phyloP scores from a whole-genome alignment of 2,797 vertebrate genomes.

The Pangasius larnaudii region DNA sequence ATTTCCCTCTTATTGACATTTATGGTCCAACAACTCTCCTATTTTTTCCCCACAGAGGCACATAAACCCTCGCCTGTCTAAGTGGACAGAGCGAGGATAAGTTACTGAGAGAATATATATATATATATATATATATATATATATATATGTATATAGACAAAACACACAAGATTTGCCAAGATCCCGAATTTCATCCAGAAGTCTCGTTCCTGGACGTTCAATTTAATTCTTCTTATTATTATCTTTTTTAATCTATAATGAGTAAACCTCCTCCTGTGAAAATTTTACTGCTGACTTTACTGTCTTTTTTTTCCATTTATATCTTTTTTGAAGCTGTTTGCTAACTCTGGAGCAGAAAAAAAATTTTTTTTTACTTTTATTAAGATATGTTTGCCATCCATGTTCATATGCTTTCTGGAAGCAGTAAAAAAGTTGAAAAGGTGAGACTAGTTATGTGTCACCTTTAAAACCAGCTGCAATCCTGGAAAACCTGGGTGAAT shows the following conservation, averaged over 20 bases:
- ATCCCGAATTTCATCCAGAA: background rate
- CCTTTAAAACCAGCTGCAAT: conserved; percentile 6
- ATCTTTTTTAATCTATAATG: background rate
- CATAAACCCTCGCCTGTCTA: conserved; percentile 2
- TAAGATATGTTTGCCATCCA: background rate
- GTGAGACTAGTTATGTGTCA: background rate
- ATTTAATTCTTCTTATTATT: background rate
- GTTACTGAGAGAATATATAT: background rate
- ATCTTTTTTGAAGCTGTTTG: background rate
- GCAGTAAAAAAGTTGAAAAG: background rate
- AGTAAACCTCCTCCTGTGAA: background rate
- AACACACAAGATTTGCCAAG: no score
- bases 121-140: background rate
- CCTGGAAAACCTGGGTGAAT: background rate
- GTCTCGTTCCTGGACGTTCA: background rate
- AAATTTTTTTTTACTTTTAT: no score
- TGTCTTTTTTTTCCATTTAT: no score
- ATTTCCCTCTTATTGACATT: conserved; percentile 45
- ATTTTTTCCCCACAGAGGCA: conserved; percentile 31
- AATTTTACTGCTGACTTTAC: background rate
- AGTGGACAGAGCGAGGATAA: background rate
- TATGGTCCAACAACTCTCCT: conserved; percentile 34
- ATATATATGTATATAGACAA: background rate
- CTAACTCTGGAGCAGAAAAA: background rate
- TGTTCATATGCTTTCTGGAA: background rate